Base-by-base conservation (phyloP, 2,888 invertebrate species). In the Chymomyza amoena region DNA sequence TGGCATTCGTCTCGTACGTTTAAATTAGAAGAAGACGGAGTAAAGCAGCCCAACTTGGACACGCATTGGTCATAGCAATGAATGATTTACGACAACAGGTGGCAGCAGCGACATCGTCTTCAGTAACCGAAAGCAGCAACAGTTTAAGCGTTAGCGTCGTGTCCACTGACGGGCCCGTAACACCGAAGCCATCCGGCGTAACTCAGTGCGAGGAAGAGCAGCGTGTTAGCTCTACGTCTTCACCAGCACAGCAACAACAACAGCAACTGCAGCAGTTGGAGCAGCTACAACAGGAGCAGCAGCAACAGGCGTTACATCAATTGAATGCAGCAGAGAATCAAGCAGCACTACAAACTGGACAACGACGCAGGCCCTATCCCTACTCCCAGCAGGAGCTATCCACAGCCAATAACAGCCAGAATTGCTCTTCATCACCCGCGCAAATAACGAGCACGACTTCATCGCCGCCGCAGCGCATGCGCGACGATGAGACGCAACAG, bases 391-490 rank as follows among this genome's bases (percentile, higher is more conserved):
- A 66, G 1, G 68, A 66, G 1, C 71, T 20, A 16, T 69, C 6
- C 61, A 72, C 70, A 71, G 4, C 75, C 39, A 76, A 54, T 70
- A 72, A 7, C 68, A 69, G 6, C 75, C 75, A 13, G 65, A 65
- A 5, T 66, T 71, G 18, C 72, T 78, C 78, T 70, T 13, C 84
- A 77, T 85, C 88, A 75, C 81, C 90, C 72, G 90, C 87, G 51
- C 87, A 87, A 70, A 91, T 90, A 77, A 91, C 89, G 66, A 91
- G 91, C 84, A 91, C 90, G 77, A 91, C 90, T 80, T 89, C 89
- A 90, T 85, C 89, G 83, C 80, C 89, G 79, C 81, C 85, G 84
- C 75, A 80, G 79, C 79, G 76, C 50, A 60, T 80, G 81, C 73
- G 80, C 78, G 88, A 88, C 84, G 87, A 84, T 88, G 88, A 84